Conservation (phyloP, 2,797 vertebrate genomes). For the Coendou prehensilis region DNA sequence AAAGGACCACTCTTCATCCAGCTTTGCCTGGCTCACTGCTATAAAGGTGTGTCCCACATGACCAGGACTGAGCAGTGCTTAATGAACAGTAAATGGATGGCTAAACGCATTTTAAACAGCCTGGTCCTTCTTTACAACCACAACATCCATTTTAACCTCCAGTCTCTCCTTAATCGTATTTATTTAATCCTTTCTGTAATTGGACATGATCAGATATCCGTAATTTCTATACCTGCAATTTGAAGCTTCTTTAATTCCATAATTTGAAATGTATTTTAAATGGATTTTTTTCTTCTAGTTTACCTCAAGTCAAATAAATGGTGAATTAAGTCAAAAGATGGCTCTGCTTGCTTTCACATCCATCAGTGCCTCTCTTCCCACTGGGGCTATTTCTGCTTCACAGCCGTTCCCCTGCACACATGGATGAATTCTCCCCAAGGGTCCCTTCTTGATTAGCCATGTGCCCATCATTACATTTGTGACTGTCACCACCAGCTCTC, state of each 20-base stretch:
- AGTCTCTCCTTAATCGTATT: slow-evolving; percentile 64
- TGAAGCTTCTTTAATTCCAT: slow-evolving; percentile 78
- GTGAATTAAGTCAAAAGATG: slow-evolving; percentile 76
- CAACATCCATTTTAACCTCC: slow-evolving; percentile 51
- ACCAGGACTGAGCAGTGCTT: slow-evolving; percentile 33
- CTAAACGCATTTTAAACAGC: slow-evolving; percentile 62
- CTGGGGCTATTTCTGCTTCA: slow-evolving; percentile 73
- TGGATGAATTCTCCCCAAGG: slow-evolving; percentile 66
- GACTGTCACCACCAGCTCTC: slow-evolving; percentile 48
- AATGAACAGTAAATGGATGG: slow-evolving; percentile 53
- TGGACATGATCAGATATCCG: neutral
- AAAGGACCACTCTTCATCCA: neutral
- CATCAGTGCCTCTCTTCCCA: slow-evolving; percentile 69
- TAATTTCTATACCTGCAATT: slow-evolving; percentile 70
- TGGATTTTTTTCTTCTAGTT: slow-evolving; percentile 69
- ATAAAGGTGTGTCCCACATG: neutral
- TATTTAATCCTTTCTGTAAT: slow-evolving; percentile 63
- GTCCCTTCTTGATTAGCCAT: slow-evolving; percentile 49
- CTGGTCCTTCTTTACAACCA: slow-evolving; percentile 20
- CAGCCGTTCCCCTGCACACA: slow-evolving; percentile 65
- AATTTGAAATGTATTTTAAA: slow-evolving; percentile 77
- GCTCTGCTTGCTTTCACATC: slow-evolving; percentile 61
- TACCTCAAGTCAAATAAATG: slow-evolving; percentile 80
- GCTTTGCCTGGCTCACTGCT: neutral
- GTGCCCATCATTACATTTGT: slow-evolving; percentile 39